Conservation (phyloP, 2,888 invertebrate genomes). For the Cantharis lateralis region DNA sequence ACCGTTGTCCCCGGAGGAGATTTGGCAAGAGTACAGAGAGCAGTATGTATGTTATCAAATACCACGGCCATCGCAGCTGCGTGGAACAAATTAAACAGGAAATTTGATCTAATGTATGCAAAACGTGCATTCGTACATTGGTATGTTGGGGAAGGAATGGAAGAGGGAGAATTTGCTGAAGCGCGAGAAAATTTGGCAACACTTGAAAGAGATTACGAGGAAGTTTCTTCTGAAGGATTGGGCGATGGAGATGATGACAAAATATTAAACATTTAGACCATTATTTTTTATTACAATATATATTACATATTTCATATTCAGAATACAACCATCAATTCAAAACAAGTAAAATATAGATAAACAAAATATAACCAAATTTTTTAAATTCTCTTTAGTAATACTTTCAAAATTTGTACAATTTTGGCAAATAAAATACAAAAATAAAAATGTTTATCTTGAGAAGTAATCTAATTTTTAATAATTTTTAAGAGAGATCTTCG, state of each 20-base stretch:
- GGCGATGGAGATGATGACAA: slow-evolving; percentile 37
- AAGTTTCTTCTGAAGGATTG: slow-evolving; percentile 67
- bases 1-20: slow-evolving; percentile 77
- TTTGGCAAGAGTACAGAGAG: slow-evolving; percentile 80
- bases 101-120: slow-evolving; percentile 93
- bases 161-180: slow-evolving; percentile 82
- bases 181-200: slow-evolving; percentile 79
- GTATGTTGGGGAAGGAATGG: slow-evolving; percentile 80
- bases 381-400: not conserved
- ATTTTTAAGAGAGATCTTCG: too few species aligned
- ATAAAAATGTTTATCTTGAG: not conserved
- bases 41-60: slow-evolving; percentile 89
- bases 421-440: not conserved
- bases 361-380: not conserved
- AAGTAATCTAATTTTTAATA: not conserved
- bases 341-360: not conserved
- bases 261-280: slow-evolving; percentile 6
- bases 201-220: slow-evolving; percentile 75
- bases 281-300: not conserved
- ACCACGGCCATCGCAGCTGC: slow-evolving; percentile 90
- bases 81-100: slow-evolving; percentile 88
- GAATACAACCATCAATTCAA: not conserved
- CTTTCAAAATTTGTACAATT: not conserved
- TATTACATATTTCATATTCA: not conserved
- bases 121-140: slow-evolving; percentile 95